Evolutionary conservation across 2,797 vertebrate genomes (phyloP), one percentile per base, ranked within the genome.

Genomic region (Rachycentron canadum): DNA sequence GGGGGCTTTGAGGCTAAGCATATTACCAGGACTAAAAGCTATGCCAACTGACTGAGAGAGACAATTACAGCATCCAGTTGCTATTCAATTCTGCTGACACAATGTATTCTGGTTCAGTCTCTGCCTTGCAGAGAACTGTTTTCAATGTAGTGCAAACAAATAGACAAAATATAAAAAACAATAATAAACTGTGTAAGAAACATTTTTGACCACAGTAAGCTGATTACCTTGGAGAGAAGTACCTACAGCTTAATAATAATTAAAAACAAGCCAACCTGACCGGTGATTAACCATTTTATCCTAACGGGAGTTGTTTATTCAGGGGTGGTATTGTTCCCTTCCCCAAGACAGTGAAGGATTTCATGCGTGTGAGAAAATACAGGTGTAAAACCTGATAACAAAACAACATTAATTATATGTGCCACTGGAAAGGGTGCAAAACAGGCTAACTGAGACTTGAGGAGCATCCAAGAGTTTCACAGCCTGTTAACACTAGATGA

Each of bases 51-150:
- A 82, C 73, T 55, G 77, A 69, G 62, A 61, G 68, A 77, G 56
- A 89, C 81, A 89, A 78, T 89, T 83, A 82, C 69, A 80, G 84
- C 79, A 68, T 85, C 61, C 82, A 88, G 74, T 87, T 84, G 76
- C 73, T 53, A 52, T 84, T 79, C 58, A 60, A 80, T 75, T 86
- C 55, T 88, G 78, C 87, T 81, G 87, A 87, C 73, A 84, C 68
- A 58, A 70, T 69, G 60, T 53, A 40, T 84, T 73, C 45, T 67
- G 63, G 10, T 32, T 67, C 41, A 64, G 77, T 67, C 59, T 73
- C 43, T 50, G 57, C 43, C 49, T 73, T 45, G 17, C 40, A n/a
- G 68, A 69, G 56, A 80, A 55, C n/a, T 38, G 34, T 73, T 79
- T 81, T 57, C 53, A 61, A 38, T 73, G n/a, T 40, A 67, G 78